phyloP scores from a whole-genome alignment of 1,140 invertebrate genomes.

The Dryas iulia region DNA sequence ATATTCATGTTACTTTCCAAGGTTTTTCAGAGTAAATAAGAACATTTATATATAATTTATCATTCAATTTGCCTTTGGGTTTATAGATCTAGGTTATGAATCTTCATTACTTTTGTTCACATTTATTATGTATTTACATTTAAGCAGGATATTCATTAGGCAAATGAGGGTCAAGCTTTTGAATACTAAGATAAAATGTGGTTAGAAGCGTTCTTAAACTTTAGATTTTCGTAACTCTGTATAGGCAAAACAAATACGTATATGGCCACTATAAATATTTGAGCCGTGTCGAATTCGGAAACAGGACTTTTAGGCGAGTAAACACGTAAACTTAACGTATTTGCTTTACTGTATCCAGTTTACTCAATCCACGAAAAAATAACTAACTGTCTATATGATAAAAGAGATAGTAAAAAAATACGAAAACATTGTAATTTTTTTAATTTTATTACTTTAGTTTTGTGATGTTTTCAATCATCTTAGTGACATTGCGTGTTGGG shows the following conservation, averaged over 20 bases:
- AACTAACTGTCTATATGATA: not conserved
- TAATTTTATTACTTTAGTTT: too few species aligned
- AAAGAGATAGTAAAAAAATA: too few species aligned
- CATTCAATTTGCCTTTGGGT: not conserved
- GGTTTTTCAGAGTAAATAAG: not conserved
- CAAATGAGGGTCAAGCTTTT: not conserved
- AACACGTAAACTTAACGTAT: not conserved
- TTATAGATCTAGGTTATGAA: too few species aligned
- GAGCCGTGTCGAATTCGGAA: not conserved
- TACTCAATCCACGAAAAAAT: not conserved
- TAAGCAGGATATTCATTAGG: not conserved
- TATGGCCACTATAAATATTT: not conserved
- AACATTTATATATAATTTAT: not conserved
- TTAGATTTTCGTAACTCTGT: not conserved
- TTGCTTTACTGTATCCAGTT: not conserved
- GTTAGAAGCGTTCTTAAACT: not conserved
- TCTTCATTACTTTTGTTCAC: not conserved
- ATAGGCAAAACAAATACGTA: not conserved
- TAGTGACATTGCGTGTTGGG: too few species aligned
- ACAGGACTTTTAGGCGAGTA: not conserved
- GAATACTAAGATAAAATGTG: not conserved
- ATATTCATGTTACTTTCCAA: not conserved
- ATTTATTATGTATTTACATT: not conserved
- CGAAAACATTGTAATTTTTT: too few species aligned
- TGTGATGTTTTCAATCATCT: too few species aligned